These are phyloP conservation scores for Cremastobaeus sp. DNA, from an alignment of 2,888 invertebrate genomes.

Conservation along the genomic window DNA sequence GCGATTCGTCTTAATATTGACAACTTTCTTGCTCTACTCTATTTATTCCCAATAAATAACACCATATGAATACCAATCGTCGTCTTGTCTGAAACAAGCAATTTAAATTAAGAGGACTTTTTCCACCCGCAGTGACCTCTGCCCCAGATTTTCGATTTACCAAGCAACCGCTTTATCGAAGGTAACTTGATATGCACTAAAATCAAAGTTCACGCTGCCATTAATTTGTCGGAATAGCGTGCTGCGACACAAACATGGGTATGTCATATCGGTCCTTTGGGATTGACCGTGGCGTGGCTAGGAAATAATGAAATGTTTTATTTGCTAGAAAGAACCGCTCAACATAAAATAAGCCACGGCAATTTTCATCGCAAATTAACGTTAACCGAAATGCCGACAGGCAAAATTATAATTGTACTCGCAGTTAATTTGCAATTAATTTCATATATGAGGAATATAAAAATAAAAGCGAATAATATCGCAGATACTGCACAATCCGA, in stretches of 20 bases:
- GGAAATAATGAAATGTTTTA: conserved; percentile 42
- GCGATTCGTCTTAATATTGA: conserved; percentile 35
- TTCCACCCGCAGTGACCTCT: too few species aligned
- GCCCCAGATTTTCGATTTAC: too few species aligned
- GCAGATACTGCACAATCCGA: too few species aligned
- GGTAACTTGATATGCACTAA: conserved; percentile 43
- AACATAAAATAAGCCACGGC: not conserved
- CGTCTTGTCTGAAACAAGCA: conserved; percentile 7
- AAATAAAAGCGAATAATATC: too few species aligned
- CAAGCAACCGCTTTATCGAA: conserved; percentile 32
- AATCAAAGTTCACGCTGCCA: conserved; percentile 49
- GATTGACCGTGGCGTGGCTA: conserved; percentile 18
- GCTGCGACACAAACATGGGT: conserved; percentile 37
- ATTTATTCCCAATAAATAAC: not conserved
- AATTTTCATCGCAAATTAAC: not conserved
- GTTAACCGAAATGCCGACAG: too few species aligned
- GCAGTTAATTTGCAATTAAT: too few species aligned
- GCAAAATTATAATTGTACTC: too few species aligned
- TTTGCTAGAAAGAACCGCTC: conserved; percentile 18
- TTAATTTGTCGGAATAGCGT: conserved; percentile 49
- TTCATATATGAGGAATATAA: too few species aligned
- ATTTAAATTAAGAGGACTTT: not conserved
- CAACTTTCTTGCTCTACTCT: not conserved
- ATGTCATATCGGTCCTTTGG: conserved; percentile 50
- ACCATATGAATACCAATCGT: not conserved